These are phyloP conservation scores for Drosophila gaucha DNA, from an alignment of 2,888 invertebrate species.

Conservation along the genomic window DNA sequence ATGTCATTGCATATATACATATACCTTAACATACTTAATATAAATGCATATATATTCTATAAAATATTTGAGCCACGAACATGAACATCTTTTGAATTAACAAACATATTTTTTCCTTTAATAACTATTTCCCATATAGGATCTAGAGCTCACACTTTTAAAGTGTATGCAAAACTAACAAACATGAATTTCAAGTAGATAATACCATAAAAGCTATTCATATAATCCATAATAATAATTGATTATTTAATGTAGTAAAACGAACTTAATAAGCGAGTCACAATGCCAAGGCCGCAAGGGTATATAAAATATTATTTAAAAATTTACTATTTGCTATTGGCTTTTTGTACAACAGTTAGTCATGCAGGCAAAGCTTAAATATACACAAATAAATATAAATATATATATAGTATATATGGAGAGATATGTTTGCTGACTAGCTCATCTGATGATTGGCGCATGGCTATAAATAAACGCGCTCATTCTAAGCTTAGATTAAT, in stretches of 20 bases:
- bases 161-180: background rate
- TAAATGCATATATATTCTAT: too few relatives aligned
- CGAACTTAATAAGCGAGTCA: constrained; percentile 16
- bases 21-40: too few relatives aligned
- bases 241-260: background rate
- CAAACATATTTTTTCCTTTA: too few relatives aligned
- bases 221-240: background rate
- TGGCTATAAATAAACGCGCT: constrained; percentile 68
- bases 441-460: constrained; percentile 67
- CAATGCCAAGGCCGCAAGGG: constrained; percentile 27
- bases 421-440: constrained; percentile 29
- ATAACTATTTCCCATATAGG: too few relatives aligned
- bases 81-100: too few relatives aligned
- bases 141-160: too few relatives aligned
- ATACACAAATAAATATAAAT: constrained; percentile 9
- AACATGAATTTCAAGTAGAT: background rate
- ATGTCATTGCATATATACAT: too few relatives aligned
- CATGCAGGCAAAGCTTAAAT: constrained; percentile 40
- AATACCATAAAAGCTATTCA: background rate
- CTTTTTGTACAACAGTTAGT: constrained; percentile 56
- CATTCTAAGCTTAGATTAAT: constrained; percentile 58
- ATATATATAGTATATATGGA: constrained; percentile 13
- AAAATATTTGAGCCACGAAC: too few relatives aligned
- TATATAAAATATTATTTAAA: constrained; percentile 15
- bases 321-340: constrained; percentile 15